A percentile compares a stretch with the other conserved stretches of the same genome.
These are phyloP conservation scores for Corydoras maculifer DNA, from an alignment of 2,113 vertebrate genomes.

Conservation along the genomic window DNA sequence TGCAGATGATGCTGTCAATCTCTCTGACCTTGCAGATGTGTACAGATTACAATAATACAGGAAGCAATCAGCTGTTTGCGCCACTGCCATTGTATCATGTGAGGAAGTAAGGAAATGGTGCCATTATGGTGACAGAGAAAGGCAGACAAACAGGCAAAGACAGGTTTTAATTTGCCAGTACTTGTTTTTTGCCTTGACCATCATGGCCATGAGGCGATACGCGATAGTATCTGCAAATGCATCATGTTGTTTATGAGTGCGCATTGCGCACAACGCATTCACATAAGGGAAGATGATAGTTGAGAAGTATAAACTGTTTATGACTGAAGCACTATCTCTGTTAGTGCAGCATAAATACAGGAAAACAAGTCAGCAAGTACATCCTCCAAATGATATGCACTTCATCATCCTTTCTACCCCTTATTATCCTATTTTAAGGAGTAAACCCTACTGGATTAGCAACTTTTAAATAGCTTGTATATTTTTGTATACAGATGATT, in stretches of 20 bases:
- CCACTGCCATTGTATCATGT: conserved; percentile 14
- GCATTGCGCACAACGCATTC: conserved; percentile 34
- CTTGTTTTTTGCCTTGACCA: conserved; percentile 36
- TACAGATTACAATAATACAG: conserved; percentile 34
- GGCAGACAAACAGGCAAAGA: background rate
- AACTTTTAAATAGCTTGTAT: too few species aligned
- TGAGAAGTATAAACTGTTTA: conserved; percentile 43
- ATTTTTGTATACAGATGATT: too few species aligned
- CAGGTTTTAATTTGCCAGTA: conserved; percentile 29
- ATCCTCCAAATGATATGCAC: conserved; percentile 17
- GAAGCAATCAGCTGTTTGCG: conserved; percentile 37
- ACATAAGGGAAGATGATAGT: conserved; percentile 30
- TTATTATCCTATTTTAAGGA: background rate
- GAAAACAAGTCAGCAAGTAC: conserved; percentile 34
- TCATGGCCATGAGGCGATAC: conserved; percentile 17
- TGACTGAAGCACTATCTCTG: conserved; percentile 42
- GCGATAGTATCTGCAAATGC: conserved; percentile 15
- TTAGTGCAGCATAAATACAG: conserved; percentile 46
- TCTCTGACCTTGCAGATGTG: conserved; percentile 30
- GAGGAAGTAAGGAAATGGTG: conserved; percentile 23
- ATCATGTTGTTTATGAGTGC: conserved; percentile 34
- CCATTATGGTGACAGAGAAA: conserved; percentile 9
- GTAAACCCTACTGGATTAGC: too few species aligned
- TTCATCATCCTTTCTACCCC: background rate
- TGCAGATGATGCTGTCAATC: conserved; percentile 3